Evolutionary conservation across 1,140 invertebrate genomes (phyloP).

Genomic region (Eubasilissa regina): DNA sequence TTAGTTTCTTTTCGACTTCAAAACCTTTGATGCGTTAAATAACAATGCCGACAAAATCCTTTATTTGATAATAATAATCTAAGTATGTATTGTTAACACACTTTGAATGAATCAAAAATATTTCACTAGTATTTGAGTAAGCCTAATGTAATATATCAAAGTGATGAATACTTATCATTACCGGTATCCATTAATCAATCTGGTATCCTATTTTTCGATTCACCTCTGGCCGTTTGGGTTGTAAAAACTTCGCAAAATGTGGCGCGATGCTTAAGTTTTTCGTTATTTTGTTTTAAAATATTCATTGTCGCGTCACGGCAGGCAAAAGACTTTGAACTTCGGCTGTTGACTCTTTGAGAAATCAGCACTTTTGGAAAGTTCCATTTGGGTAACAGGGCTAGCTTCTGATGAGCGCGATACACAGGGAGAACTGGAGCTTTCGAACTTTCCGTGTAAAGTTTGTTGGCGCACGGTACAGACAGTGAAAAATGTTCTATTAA

Average conservation of each 20-base stretch:
- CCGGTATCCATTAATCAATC: conserved; percentile 46
- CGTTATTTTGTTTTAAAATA: conserved; percentile 54
- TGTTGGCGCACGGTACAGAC: neutral
- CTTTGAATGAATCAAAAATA: neutral
- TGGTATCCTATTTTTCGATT: conserved; percentile 38
- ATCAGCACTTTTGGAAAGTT: conserved; percentile 52
- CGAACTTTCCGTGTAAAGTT: neutral
- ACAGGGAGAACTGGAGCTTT: neutral
- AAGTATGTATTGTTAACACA: neutral
- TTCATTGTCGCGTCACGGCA: conserved; percentile 52
- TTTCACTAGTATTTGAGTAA: neutral
- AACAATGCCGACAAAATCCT: no score
- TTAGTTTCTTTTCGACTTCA: no score
- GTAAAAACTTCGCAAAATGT: conserved; percentile 43
- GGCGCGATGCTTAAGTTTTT: conserved; percentile 47
- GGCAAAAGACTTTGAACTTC: conserved; percentile 53
- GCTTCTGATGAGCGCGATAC: conserved; percentile 36
- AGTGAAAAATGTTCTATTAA: conserved; percentile 11
- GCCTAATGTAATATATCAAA: neutral
- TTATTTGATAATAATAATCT: neutral
- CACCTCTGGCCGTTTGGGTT: neutral
- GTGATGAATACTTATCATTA: conserved; percentile 15
- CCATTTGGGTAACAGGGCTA: conserved; percentile 44
- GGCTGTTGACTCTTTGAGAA: conserved; percentile 46
- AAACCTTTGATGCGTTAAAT: no score